Evolutionary conservation across 2,888 invertebrate genomes (phyloP).

Genomic region (Oscheius myriophilus): DNA sequence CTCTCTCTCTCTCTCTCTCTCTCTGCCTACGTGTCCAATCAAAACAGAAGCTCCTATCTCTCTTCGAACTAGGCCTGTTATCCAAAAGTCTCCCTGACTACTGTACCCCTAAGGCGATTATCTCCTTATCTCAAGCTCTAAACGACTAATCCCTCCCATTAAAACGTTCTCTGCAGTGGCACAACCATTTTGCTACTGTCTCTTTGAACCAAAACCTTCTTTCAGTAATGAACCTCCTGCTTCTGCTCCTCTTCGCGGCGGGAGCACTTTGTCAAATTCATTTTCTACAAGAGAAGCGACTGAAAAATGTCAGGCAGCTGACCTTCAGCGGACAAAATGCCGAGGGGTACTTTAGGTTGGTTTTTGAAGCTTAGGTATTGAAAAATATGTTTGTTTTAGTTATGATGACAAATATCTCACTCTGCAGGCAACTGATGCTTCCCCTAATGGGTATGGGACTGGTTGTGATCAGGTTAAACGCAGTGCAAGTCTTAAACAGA

Average conservation of each 20-base stretch:
- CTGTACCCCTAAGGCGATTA: too few species aligned
- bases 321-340: slow-evolving; percentile 60
- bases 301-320: slow-evolving; percentile 50
- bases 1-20: too few species aligned
- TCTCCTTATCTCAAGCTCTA: too few species aligned
- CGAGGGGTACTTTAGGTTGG: slow-evolving; percentile 56
- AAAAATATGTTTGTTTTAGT: too few species aligned
- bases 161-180: not conserved
- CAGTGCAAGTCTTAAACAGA: not conserved
- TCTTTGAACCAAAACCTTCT: too few species aligned
- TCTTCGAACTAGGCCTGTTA: too few species aligned
- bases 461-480: slow-evolving; percentile 50
- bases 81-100: too few species aligned
- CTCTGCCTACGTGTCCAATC: not conserved
- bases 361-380: too few species aligned
- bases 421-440: slow-evolving; percentile 54
- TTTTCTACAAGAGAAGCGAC: slow-evolving; percentile 9
- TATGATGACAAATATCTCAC: slow-evolving; percentile 53
- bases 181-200: not conserved
- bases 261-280: not conserved
- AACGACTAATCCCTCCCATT: too few species aligned
- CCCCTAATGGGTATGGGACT: slow-evolving; percentile 24
- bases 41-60: too few species aligned
- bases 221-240: slow-evolving; percentile 12
- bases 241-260: slow-evolving; percentile 1